Evolutionary conservation across 2,113 vertebrate genomes (phyloP).

Genomic region (Stictonetta naevosa): DNA sequence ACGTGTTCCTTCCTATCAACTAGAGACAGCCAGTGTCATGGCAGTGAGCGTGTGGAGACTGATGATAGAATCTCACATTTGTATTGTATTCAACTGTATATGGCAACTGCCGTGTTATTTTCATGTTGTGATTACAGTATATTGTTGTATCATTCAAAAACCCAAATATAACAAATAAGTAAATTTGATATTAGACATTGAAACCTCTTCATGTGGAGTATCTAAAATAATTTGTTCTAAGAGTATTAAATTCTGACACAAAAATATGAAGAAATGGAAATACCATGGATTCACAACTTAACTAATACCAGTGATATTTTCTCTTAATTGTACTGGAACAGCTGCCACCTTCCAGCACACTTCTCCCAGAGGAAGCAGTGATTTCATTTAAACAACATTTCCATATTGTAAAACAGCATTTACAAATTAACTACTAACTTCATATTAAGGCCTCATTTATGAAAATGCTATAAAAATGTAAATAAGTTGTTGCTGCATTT

Average conservation of each 20-base stretch:
- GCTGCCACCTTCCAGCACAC: background rate
- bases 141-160: background rate
- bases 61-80: background rate
- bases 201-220: background rate
- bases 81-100: background rate
- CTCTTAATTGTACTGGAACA: background rate
- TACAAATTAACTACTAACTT: background rate
- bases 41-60: background rate
- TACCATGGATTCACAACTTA: background rate
- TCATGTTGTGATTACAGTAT: background rate
- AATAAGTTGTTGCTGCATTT: background rate
- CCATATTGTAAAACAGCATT: background rate
- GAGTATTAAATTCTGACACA: background rate
- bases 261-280: background rate
- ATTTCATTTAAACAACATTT: background rate
- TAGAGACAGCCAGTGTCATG: too few species aligned
- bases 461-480: background rate
- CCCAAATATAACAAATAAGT: background rate
- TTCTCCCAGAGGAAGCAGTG: background rate
- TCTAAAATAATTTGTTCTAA: background rate
- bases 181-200: background rate
- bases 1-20: rapidly evolving
- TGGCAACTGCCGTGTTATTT: background rate
- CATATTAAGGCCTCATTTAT: background rate
- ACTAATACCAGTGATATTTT: background rate